These are phyloP conservation scores for Protomyctophum bolini DNA, from an alignment of 2,113 vertebrate genomes.

Conservation along the genomic window DNA sequence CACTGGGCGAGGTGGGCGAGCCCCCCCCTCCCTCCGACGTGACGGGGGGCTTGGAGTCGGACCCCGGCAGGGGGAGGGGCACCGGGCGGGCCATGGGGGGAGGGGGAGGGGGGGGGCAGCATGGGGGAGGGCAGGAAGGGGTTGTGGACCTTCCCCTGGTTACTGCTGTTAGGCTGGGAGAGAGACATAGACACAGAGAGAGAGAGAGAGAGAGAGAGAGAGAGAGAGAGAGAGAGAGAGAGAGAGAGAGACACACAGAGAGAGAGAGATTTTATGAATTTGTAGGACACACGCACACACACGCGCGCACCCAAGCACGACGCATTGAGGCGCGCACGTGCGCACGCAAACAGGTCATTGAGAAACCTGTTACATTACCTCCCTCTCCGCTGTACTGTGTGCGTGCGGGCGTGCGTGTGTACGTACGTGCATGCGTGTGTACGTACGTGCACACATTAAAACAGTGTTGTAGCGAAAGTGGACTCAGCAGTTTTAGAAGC, in stretches of 20 bases:
- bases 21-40: constrained; percentile 93
- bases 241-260: neutral
- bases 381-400: constrained; percentile 2
- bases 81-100: constrained; percentile 98
- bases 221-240: neutral
- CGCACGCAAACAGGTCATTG: constrained; percentile 41
- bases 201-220: constrained; percentile 10
- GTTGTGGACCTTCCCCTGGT: constrained; percentile 99
- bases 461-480: constrained; percentile 50
- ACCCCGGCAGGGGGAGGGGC: constrained; percentile 95
- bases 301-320: neutral
- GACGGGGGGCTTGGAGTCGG: constrained; percentile 96
- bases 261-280: neutral
- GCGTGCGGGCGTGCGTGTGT: constrained; percentile 23
- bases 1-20: constrained; percentile 97
- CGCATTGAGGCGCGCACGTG: too few relatives aligned
- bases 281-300: neutral
- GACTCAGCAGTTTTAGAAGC: constrained; percentile 67
- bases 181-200: too few relatives aligned
- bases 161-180: constrained; percentile 98
- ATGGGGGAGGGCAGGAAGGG: constrained; percentile 98
- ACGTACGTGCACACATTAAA: constrained; percentile 8
- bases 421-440: constrained; percentile 21
- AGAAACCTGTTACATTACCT: constrained; percentile 35
- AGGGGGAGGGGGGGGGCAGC: constrained; percentile 95